Percentiles rank a stretch among this genome's conserved stretches.
Evolutionary conservation across 2,113 vertebrate genomes (phyloP).

Genomic region (Psilopogon haemacephalus): DNA sequence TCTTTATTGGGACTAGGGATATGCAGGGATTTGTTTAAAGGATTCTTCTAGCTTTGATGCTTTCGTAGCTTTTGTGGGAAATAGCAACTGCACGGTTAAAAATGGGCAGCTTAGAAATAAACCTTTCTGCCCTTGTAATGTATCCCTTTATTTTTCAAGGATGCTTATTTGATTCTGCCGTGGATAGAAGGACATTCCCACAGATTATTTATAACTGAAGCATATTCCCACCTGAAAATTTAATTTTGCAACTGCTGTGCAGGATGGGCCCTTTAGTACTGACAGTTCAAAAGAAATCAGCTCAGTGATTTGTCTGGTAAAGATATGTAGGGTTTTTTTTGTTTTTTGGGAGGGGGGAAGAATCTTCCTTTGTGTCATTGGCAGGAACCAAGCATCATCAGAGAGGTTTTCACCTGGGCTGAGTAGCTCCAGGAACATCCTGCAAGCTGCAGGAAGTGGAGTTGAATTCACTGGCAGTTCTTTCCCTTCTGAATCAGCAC

Average conservation of each 20-base stretch:
- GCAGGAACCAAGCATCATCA: background rate
- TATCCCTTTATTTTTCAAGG: background rate
- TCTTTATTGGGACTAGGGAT: background rate
- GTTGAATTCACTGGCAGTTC: background rate
- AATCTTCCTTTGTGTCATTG: background rate
- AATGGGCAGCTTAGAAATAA: background rate
- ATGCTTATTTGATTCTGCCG: background rate
- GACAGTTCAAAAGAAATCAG: background rate
- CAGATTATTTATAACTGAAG: background rate
- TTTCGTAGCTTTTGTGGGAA: background rate
- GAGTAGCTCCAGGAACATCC: background rate
- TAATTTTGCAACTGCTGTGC: background rate
- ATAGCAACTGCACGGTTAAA: background rate
- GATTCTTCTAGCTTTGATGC: background rate
- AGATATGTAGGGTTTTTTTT: no score
- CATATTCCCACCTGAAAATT: background rate
- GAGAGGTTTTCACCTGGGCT: background rate
- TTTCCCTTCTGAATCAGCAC: constrained; percentile 50
- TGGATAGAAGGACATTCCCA: background rate
- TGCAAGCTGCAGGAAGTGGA: background rate
- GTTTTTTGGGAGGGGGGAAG: rapidly evolving
- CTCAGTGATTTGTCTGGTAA: background rate
- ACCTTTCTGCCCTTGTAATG: background rate
- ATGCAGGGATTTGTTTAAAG: background rate
- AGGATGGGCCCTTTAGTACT: background rate